Evolutionary conservation across 2,797 vertebrate species (phyloP), one percentile per base, ranked within the genome.

Genomic region (Poeciliopsis gracilis): DNA sequence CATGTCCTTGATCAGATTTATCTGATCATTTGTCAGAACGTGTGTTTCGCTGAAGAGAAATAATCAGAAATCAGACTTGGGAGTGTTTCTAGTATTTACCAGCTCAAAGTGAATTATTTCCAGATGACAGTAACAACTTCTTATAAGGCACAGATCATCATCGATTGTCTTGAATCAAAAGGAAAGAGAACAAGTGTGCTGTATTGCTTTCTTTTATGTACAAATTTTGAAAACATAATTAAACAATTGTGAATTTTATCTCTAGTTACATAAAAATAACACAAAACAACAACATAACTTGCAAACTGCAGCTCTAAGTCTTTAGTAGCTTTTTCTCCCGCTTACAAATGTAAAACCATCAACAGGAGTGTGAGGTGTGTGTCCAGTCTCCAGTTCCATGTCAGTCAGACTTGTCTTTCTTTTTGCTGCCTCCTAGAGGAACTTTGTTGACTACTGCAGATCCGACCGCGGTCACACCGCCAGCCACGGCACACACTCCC

Each of bases 321-420:
- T 84, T 88, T 67, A 67, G 70, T 82, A 80, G 82, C 79, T 82
- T 82, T 80, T 85, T 81, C 80, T 77, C 38, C 79, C 70, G 80
- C 76, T 86, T 84, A 77, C 53, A 12, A 84, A 81, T 76, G 77
- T 73, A 84, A 79, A 82, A 81, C 86, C 77, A 72, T 25, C 66
- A 82, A 84, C 81, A 77, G 78, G 72, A 80, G 69, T 71, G 81
- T 2, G 45, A 82, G 49, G 59, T 72, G 72, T 74, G 81, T 77
- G n/a, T 77, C 67, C 47, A 43, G 77, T 76, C 57, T 72, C 53
- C 45, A 8, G 70, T 79, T 63, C 38, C 63, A n/a, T 2, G 1
- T 98, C 96, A 99, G 93, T 99, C 98, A 92, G 97, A 98, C 91
- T 99, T 99, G 95, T 99, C 98, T 90, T 99, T 99, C 92, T 99